Conservation (phyloP, 2,888 invertebrate genomes). For the Opisthograptis luteolata region DNA sequence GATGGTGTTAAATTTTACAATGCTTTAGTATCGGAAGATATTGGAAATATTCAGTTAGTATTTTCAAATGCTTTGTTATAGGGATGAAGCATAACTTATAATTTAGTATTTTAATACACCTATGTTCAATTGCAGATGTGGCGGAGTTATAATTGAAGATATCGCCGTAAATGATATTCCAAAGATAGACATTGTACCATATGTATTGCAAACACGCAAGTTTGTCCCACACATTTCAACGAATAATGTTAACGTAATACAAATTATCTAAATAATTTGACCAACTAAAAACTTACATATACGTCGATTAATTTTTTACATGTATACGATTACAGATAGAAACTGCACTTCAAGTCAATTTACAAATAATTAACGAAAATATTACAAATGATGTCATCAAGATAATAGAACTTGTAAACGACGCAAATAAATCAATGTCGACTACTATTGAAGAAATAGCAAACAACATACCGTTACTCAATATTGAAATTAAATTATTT, state of each 20-base stretch:
- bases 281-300: too few species aligned
- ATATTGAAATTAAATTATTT: not conserved
- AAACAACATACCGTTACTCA: not conserved
- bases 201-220: not conserved
- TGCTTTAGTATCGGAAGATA: conserved; percentile 3
- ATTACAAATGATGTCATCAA: not conserved
- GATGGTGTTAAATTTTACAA: conserved; percentile 1
- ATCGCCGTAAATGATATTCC: conserved; percentile 5
- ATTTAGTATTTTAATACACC: too few species aligned
- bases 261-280: too few species aligned
- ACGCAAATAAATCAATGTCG: not conserved
- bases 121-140: conserved; percentile 22
- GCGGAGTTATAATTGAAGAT: conserved; percentile 8
- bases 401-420: not conserved
- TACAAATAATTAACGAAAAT: conserved; percentile 6
- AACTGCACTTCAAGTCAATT: conserved; percentile 4
- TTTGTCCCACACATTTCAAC: not conserved
- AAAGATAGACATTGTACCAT: not conserved
- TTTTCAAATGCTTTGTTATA: too few species aligned
- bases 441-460: not conserved
- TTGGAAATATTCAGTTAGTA: conserved; percentile 5
- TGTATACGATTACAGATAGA: conserved; percentile 10
- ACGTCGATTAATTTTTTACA: not conserved
- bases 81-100: too few species aligned
- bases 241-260: not conserved